Evolutionary conservation across 2,888 invertebrate species (phyloP).

Genomic region (Ceriagrion tenellum): DNA sequence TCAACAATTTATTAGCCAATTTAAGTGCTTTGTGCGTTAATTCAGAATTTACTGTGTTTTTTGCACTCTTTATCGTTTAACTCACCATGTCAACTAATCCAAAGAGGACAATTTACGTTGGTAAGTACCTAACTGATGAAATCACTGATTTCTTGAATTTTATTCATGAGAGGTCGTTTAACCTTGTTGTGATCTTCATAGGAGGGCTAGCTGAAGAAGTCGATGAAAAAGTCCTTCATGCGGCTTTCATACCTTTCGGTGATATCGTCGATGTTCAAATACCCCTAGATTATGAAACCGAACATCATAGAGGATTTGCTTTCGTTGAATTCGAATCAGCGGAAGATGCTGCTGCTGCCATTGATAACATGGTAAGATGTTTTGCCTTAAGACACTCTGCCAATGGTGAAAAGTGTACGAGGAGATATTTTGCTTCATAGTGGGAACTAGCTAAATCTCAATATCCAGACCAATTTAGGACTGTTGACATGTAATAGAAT

Average conservation of each 20-base stretch:
- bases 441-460: no score
- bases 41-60: background rate
- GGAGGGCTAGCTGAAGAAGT: slow-evolving; percentile 96
- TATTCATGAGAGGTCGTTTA: background rate
- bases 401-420: no score
- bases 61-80: background rate
- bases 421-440: no score
- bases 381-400: background rate
- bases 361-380: slow-evolving; percentile 95
- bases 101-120: slow-evolving; percentile 91
- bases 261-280: slow-evolving; percentile 99
- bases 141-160: background rate
- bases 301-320: slow-evolving; percentile 98
- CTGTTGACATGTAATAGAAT: no score
- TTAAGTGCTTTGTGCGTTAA: background rate
- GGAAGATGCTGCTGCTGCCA: slow-evolving; percentile 99
- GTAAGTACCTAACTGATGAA: slow-evolving; percentile 74
- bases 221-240: slow-evolving; percentile 95
- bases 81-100: slow-evolving; percentile 82
- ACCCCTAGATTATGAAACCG: slow-evolving; percentile 98
- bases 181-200: slow-evolving; percentile 71
- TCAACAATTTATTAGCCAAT: background rate
- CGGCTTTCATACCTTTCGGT: slow-evolving; percentile 99
- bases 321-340: slow-evolving; percentile 98
- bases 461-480: no score